Evolutionary conservation across 1,140 invertebrate species (phyloP).

Genomic region (Papilio xuthus): DNA sequence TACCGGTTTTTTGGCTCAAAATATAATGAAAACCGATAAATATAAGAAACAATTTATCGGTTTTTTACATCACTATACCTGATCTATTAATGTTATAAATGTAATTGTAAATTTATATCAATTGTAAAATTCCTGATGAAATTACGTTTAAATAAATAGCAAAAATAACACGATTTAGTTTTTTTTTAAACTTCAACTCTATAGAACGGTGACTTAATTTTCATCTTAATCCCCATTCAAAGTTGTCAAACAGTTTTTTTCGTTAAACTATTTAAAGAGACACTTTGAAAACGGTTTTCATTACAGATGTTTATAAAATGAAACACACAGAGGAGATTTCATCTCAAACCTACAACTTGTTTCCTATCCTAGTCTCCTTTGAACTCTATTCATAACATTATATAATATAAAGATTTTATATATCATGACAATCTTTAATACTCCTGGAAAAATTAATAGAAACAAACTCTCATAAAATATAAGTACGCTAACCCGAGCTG

Average conservation of each 20-base stretch:
- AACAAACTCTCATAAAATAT: not conserved
- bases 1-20: not conserved
- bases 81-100: no score
- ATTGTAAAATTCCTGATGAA: no score
- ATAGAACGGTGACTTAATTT: not conserved
- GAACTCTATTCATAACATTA: no score
- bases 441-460: no score
- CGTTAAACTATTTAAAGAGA: not conserved
- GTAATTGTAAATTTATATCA: no score
- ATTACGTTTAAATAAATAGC: not conserved
- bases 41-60: not conserved
- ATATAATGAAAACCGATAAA: no score
- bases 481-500: not conserved
- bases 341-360: no score
- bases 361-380: not conserved
- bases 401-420: no score
- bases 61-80: not conserved
- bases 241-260: not conserved
- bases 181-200: not conserved
- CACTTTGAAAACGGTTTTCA: no score
- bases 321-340: not conserved
- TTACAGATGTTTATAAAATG: no score
- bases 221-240: not conserved
- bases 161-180: not conserved
- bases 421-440: no score